Evolutionary conservation across 2,888 invertebrate genomes (phyloP).

Genomic region (Eumacrocentrus americanus): DNA sequence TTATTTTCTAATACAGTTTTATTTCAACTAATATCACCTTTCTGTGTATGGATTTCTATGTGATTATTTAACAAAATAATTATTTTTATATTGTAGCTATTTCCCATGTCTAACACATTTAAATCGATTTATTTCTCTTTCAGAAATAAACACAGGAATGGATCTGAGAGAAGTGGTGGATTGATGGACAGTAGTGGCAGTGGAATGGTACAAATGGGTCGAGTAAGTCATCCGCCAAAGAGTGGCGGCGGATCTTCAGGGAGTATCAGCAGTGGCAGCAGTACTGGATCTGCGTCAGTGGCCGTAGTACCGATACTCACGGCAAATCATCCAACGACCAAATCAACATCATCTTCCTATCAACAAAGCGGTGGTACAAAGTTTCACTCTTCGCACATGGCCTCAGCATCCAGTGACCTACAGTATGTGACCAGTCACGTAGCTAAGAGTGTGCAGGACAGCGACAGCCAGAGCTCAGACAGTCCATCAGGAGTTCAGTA

Average conservation of each 20-base stretch:
- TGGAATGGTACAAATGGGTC: constrained; percentile 53
- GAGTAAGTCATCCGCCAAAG: constrained; percentile 52
- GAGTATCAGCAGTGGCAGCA: neutral
- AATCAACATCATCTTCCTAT: constrained; percentile 55
- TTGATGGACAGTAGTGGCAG: constrained; percentile 37
- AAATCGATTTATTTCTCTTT: neutral
- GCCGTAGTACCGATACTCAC: constrained; percentile 48
- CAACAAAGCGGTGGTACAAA: constrained; percentile 52
- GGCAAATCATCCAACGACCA: constrained; percentile 52
- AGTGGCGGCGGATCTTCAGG: constrained; percentile 26
- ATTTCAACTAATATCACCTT: no score
- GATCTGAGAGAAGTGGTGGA: constrained; percentile 52
- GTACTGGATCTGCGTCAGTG: constrained; percentile 31
- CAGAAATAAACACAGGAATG: constrained; percentile 59
- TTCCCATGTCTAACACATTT: neutral
- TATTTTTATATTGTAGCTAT: neutral
- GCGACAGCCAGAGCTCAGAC: constrained; percentile 48
- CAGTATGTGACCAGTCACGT: constrained; percentile 40
- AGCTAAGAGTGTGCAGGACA: constrained; percentile 45
- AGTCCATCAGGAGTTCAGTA: constrained; percentile 47
- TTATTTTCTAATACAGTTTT: no score
- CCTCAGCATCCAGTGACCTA: constrained; percentile 29
- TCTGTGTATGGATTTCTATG: no score
- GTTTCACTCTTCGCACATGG: constrained; percentile 57
- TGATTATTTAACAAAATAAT: no score